Base-by-base conservation (phyloP, 2,113 vertebrate genomes). In the Marmota flaviventris region DNA sequence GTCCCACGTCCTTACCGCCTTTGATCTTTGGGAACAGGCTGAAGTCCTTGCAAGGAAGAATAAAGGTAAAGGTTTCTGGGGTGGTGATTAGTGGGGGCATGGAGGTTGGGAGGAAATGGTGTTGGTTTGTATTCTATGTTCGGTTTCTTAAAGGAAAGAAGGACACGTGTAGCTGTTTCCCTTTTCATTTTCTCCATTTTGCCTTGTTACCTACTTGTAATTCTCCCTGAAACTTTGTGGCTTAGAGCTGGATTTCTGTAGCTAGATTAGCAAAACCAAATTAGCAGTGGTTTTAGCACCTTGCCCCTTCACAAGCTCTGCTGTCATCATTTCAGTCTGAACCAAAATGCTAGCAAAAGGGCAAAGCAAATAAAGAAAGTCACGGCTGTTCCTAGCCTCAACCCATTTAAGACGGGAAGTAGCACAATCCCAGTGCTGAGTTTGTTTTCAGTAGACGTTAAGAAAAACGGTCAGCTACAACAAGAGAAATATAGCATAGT, bases 11-110 rank as follows among this genome's bases (percentile, higher is more conserved):
- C 98, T 99, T 78, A 99, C 98, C 1, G 99, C 99, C 1, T 99
- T 99, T 58, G 99, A 99, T 58, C 98, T 99, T 58, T 99, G 99
- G 99, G 99, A 99, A 96, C 99, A 99, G 98, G 99, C 99, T 0
- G 99, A 99, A 94, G 97, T 97, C 45, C 98, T 99, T 48, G 98
- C 98, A 32, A 98, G 93, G 85, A 99, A 98, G 98, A 99, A 99
- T 97, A 99, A 98, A 92, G 99, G 99, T 99, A 97, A 98, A 98
- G 42, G 87, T 78, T 6, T 48, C 22, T 32, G 56, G n/a, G 45
- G 83, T 17, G 16, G n/a, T 51, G 0, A 9, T 65, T 12, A 3
- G 29, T 2, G 32, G 58, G 58, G 34, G 25, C 1, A 0, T 2
- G 39, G 18, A 29, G 16, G 4, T 4, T 2, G 17, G 53, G 8